These are phyloP conservation scores for Rhinolophus sinicus DNA, from an alignment of 2,113 vertebrate genomes.

Conservation along the genomic window DNA sequence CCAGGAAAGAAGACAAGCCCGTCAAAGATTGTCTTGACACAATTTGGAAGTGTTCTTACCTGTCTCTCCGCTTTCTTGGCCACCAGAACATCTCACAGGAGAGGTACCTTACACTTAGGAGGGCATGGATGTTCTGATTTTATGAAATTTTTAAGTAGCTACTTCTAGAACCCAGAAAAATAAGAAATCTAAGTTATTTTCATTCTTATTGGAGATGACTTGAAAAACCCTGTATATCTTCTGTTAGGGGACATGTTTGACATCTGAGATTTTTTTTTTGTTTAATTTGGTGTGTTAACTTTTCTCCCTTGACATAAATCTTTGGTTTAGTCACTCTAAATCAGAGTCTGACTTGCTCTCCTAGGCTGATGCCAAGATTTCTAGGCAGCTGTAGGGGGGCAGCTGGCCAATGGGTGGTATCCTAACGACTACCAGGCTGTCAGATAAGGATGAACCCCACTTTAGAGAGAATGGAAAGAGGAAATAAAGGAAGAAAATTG, in stretches of 20 bases:
- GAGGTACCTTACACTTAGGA: not conserved
- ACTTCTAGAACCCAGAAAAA: not conserved
- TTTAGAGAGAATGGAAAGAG: not conserved
- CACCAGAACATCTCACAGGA: not conserved
- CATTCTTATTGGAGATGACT: not conserved
- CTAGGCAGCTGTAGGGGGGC: not conserved
- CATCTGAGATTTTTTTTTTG: not conserved
- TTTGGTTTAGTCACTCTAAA: not conserved
- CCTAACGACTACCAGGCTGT: not conserved
- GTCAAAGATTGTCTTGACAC: not conserved
- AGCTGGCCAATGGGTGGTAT: not conserved
- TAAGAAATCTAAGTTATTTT: not conserved
- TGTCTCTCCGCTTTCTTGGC: not conserved
- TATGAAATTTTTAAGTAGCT: not conserved
- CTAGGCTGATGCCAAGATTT: not conserved
- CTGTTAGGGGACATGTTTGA: not conserved
- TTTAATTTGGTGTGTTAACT: not conserved
- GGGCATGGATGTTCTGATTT: not conserved
- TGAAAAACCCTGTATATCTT: not conserved
- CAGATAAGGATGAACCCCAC: not conserved
- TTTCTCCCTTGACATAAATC: not conserved
- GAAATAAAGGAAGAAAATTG: not conserved
- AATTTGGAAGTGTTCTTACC: not conserved
- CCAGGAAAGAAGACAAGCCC: not conserved
- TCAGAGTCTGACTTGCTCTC: not conserved